These are phyloP conservation scores for Pantherophis guttatus DNA, from an alignment of 2,113 vertebrate species.

Conservation along the genomic window DNA sequence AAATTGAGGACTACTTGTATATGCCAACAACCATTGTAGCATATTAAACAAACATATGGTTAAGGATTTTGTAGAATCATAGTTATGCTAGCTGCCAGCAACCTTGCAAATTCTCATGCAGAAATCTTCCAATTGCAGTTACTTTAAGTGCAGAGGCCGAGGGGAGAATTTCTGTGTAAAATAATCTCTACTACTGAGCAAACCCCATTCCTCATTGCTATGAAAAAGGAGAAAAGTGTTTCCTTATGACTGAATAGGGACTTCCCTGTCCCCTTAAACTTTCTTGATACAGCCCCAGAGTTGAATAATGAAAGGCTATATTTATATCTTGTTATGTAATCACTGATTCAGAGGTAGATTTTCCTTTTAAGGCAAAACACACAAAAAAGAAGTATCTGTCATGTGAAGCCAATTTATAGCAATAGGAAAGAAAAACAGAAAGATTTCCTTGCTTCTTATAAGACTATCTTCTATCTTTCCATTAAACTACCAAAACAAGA, in stretches of 20 bases:
- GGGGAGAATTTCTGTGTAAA: neutral
- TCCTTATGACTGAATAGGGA: conserved; percentile 7
- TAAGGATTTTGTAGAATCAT: neutral
- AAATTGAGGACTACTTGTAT: neutral
- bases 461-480: conserved; percentile 55
- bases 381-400: conserved; percentile 47
- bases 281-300: neutral
- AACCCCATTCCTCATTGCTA: neutral
- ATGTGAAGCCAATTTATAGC: conserved; percentile 54
- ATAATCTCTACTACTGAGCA: neutral
- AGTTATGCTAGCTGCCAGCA: neutral
- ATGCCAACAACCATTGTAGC: neutral
- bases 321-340: conserved; percentile 21
- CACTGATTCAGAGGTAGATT: conserved; percentile 40
- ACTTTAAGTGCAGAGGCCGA: neutral
- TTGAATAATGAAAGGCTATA: conserved; percentile 34
- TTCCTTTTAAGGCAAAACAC: conserved; percentile 69
- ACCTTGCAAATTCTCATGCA: neutral
- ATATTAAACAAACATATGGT: neutral
- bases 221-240: conserved; percentile 1
- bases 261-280: neutral
- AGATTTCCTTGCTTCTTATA: conserved; percentile 52
- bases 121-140: neutral
- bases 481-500: conserved; percentile 65
- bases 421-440: conserved; percentile 66